Base-by-base conservation (phyloP, 2,113 vertebrate species). In the Ascaphus truei region DNA sequence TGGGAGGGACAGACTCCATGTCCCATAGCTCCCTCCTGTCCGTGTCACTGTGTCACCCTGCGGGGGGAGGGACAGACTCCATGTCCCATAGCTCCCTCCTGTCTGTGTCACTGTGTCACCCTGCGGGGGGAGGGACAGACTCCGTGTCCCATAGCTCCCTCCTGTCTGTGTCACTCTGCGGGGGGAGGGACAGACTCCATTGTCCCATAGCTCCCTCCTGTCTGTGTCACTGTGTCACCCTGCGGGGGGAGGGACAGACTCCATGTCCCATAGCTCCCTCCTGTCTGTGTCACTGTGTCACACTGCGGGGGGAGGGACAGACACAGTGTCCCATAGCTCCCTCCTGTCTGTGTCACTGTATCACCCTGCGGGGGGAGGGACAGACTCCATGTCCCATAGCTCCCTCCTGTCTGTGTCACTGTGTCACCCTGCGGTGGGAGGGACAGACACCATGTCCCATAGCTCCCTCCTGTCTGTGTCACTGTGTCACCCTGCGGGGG, bases 241-340 rank as follows among this genome's bases (percentile, higher is more conserved):
- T 25, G 7, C 7, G 18, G 23, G 6, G 20, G 11, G 62, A n/a
- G 4, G 16, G 1, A 12, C 29, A 7, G 20, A 74, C 59, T n/a
- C n/a, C n/a, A n/a, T n/a, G n/a, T 73, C 96, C 94, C 94, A 1
- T 93, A 77, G 68, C 20, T 86, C 80, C 94, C 93, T 20, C 23
- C 11, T 25, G 22, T 18, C 25, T 7, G 5, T 23, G 22, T 22
- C 18, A 48, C 45, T 23, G 1, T 13, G 27, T 22, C n/a, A 51
- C 10, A 22, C 1, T 25, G 7, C 7, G 18, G 23, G 6, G 20
- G 11, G 62, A n/a, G 4, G 16, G 1, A 12, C 29, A 7, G 20
- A 74, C 59, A n/a, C n/a, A n/a, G n/a, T n/a, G n/a, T 73, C 96
- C 94, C 94, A 1, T 93, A 77, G 68, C 20, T 86, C 80, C 94